Evolutionary conservation across 2,888 invertebrate species (phyloP), one percentile per base, ranked within the genome.

Genomic region (Tipula vernalis): DNA sequence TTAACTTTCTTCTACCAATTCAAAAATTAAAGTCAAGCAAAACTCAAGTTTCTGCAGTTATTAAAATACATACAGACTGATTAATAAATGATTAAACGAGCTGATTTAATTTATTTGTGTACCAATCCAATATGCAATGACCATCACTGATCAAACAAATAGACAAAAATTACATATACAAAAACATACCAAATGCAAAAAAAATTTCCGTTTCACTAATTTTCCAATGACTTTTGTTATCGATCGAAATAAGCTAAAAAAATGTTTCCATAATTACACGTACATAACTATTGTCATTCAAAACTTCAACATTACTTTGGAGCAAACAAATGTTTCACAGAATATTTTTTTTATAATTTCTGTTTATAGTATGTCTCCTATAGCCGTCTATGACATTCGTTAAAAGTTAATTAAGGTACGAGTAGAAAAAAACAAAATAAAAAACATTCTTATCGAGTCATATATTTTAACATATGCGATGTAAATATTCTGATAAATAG

Each of bases 401-500:
- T 84, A 84, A 84, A 84, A 84, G 84, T 84, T 84, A 84, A 84
- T 84, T 84, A 84, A 84, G 84, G 84, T 39, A 83, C 36, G 36
- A 83, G 10, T 36, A 83, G 5, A 28, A n/a, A n/a, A n/a, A n/a
- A n/a, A n/a, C n/a, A n/a, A n/a, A 39, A 36, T n/a, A 39, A 39
- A 39, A 83, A 83, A 15, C 15, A 83, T 84, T 36, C 36, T 84
- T 39, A 39, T 41, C 39, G 36, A 15, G 39, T 84, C 41, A 39
- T n/a, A 84, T 41, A 84, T 39, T 39, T 41, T 84, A 84, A 84
- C 84, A 84, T 84, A 84, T 84, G 84, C 41, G 84, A 84, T 84
- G 84, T 84, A 41, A 84, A 39, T 39, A 84, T 71, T 39, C 84
- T 84, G 84, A 84, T 84, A 84, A 28, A 71, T 18, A 28, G 71